Percentiles rank a stretch among this genome's conserved stretches.
Evolutionary conservation across 1,140 invertebrate species (phyloP).

Genomic region (Philotrypesis tridentata): DNA sequence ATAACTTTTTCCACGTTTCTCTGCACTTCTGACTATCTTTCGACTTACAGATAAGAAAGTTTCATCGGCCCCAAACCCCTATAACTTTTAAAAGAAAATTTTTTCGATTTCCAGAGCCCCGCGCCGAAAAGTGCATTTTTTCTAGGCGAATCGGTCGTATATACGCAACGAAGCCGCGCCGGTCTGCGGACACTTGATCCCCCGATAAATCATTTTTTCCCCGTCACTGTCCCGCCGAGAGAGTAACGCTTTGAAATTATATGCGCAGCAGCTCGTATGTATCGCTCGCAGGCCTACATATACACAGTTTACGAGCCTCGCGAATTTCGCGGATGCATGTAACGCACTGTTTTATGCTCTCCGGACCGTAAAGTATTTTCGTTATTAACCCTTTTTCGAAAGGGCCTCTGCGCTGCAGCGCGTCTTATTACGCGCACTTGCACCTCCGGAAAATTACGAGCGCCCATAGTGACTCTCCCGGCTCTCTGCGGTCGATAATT

Average conservation of each 20-base stretch:
- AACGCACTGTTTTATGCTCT: constrained; percentile 34
- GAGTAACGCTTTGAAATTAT: constrained; percentile 43
- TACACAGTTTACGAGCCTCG: constrained; percentile 27
- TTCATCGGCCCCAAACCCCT: no score
- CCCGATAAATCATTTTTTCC: constrained; percentile 35
- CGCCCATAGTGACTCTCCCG: not conserved
- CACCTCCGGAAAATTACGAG: constrained; percentile 38
- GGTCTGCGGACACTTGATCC: constrained; percentile 18
- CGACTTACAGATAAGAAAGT: no score
- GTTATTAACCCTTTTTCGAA: constrained; percentile 35
- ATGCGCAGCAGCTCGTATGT: constrained; percentile 21
- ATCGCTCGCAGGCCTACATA: constrained; percentile 23
- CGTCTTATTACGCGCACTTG: constrained; percentile 2
- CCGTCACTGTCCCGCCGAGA: constrained; percentile 26
- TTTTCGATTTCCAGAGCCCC: no score
- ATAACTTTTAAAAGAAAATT: no score
- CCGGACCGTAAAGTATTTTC: constrained; percentile 37
- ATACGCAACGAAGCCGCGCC: not conserved
- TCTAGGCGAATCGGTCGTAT: no score
- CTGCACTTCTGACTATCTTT: no score
- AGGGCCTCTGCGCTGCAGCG: constrained; percentile 12
- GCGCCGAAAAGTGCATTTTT: no score
- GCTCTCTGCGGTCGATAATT: not conserved
- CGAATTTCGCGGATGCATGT: not conserved
- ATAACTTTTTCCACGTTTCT: no score